These are phyloP conservation scores for Lepilemur septentrionalis DNA, from an alignment of 2,797 vertebrate species.

Conservation along the genomic window DNA sequence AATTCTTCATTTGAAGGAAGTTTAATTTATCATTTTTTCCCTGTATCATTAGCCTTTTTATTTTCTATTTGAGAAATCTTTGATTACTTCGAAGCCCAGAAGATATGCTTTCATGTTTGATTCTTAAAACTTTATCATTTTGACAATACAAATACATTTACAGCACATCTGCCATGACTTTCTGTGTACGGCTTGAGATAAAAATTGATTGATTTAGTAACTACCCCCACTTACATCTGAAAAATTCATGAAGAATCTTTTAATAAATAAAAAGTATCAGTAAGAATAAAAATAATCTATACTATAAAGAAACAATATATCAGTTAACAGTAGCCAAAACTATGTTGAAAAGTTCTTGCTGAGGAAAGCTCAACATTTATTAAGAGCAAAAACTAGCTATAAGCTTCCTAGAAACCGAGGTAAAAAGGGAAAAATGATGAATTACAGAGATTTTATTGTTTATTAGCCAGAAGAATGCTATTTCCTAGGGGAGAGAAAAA, in stretches of 20 bases:
- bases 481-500: background rate
- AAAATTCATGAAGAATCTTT: background rate
- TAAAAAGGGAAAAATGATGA: background rate
- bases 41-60: background rate
- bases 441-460: background rate
- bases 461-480: background rate
- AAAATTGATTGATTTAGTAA: background rate
- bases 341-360: background rate
- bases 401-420: background rate
- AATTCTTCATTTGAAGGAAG: background rate
- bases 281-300: background rate
- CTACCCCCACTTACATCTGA: background rate
- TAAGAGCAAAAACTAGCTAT: background rate
- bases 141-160: background rate
- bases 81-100: background rate
- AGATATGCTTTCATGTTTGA: background rate
- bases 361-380: background rate
- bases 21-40: background rate
- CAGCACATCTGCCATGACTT: background rate
- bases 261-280: background rate
- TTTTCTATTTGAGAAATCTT: background rate
- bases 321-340: background rate
- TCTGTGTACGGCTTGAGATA: background rate
- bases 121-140: background rate
- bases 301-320: background rate